Conservation (phyloP, 2,797 vertebrate species). For the Myripristis murdjan region DNA sequence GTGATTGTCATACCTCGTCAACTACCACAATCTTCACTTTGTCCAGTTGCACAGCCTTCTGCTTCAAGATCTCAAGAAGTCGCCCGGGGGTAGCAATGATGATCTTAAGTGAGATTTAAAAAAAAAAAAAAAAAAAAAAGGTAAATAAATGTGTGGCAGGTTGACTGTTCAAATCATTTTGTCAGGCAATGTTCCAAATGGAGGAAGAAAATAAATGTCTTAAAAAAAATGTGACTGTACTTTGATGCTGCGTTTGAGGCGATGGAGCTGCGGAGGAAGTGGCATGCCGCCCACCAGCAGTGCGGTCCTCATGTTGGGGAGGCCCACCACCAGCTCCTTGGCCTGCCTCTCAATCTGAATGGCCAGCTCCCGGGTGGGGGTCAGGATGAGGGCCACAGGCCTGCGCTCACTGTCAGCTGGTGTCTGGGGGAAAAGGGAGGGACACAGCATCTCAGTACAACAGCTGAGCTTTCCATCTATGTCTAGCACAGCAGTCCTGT, state of each 20-base stretch:
- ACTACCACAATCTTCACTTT: conserved; percentile 90
- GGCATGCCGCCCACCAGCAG: conserved; percentile 96
- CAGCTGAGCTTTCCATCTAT: too few species aligned
- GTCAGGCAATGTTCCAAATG: neutral
- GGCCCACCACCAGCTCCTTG: conserved; percentile 92
- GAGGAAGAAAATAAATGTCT: neutral
- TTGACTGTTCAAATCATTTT: neutral
- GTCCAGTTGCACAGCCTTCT: conserved; percentile 88
- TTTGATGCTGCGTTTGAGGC: conserved; percentile 93
- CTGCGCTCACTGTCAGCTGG: conserved; percentile 19
- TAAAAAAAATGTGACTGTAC: conserved; percentile 72
- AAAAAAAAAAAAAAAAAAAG: too few species aligned
- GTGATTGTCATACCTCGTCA: conserved; percentile 90
- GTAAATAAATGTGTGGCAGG: neutral
- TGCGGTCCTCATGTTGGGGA: conserved; percentile 94
- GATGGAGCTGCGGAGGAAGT: conserved; percentile 93
- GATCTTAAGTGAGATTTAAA: conserved; percentile 80
- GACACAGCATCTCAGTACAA: neutral
- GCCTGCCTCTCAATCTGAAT: conserved; percentile 96
- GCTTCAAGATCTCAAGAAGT: conserved; percentile 93
- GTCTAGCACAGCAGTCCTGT: too few species aligned
- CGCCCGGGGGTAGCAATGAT: conserved; percentile 96
- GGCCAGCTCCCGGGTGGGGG: conserved; percentile 95
- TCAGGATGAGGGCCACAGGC: conserved; percentile 90
- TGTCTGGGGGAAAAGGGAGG: conserved; percentile 62